phyloP scores from a whole-genome alignment of 2,797 vertebrate genomes.

The Decapterus maruadsi region DNA sequence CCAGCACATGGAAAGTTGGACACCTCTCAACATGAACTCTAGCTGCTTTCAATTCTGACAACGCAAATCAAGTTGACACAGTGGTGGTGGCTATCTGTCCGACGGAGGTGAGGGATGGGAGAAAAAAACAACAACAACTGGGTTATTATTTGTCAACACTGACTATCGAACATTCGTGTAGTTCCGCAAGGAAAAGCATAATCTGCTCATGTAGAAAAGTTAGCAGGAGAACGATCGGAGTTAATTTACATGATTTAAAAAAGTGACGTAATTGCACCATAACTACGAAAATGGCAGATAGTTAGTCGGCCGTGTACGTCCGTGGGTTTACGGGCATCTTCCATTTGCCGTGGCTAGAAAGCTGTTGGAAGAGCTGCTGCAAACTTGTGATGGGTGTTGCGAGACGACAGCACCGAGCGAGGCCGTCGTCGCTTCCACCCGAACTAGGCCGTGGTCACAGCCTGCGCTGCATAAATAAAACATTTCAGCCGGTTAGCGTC shows the following conservation, averaged over 20 bases:
- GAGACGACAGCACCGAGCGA: constrained; percentile 80
- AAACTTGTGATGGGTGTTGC: constrained; percentile 79
- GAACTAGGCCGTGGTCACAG: constrained; percentile 82
- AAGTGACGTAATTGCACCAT: constrained; percentile 84
- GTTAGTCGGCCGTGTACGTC: constrained; percentile 41
- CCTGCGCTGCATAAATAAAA: constrained; percentile 86
- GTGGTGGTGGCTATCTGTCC: constrained; percentile 17
- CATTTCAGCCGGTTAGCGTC: constrained; percentile 69
- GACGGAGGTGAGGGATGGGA: neutral
- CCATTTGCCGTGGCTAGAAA: constrained; percentile 62
- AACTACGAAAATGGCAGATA: constrained; percentile 67
- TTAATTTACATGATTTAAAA: constrained; percentile 79
- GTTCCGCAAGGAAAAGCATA: constrained; percentile 23
- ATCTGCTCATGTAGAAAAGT: constrained; percentile 64
- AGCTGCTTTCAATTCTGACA: constrained; percentile 52
- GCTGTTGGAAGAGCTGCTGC: constrained; percentile 62
- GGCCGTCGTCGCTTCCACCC: constrained; percentile 83
- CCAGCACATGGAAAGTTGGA: constrained; percentile 75
- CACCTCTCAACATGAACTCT: constrained; percentile 60
- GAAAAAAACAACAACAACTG: constrained; percentile 15
- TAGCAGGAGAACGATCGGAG: constrained; percentile 58
- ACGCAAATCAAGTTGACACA: constrained; percentile 59
- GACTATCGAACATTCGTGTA: constrained; percentile 37
- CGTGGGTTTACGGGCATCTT: constrained; percentile 50
- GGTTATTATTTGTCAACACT: constrained; percentile 62